These are phyloP conservation scores for Homarus americanus DNA, from an alignment of 1,140 invertebrate species.

Conservation along the genomic window DNA sequence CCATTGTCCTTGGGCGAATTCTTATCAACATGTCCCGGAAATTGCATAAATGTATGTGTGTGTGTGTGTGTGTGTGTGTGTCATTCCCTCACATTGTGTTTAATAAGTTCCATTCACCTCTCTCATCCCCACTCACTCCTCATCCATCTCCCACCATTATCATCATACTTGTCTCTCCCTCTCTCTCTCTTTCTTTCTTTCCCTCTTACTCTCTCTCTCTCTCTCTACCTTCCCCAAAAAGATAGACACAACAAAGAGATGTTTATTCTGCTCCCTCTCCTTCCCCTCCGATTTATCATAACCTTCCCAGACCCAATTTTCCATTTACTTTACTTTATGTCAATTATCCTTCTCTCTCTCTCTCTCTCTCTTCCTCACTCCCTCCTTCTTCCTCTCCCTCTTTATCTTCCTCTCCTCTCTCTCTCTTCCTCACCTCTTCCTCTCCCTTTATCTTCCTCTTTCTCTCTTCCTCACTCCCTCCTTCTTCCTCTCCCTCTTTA, in stretches of 20 bases:
- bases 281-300: neutral
- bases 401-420: neutral
- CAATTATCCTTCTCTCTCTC: neutral
- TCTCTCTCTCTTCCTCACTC: neutral
- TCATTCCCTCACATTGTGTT: too few relatives aligned
- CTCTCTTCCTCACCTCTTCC: neutral
- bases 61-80: too few relatives aligned
- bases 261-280: neutral
- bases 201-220: constrained; percentile 36
- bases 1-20: too few relatives aligned
- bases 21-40: neutral
- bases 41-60: neutral
- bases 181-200: constrained; percentile 14
- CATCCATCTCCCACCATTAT: too few relatives aligned
- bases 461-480: neutral
- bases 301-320: too few relatives aligned
- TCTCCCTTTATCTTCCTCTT: constrained; percentile 1
- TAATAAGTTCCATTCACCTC: too few relatives aligned
- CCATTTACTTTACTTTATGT: too few relatives aligned
- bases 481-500: neutral
- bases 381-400: neutral
- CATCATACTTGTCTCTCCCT: neutral
- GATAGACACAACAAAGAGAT: too few relatives aligned
- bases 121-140: too few relatives aligned
- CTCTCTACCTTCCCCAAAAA: constrained; percentile 32